Conservation (phyloP, 2,888 invertebrate species). For the Periphyllus acericola region DNA sequence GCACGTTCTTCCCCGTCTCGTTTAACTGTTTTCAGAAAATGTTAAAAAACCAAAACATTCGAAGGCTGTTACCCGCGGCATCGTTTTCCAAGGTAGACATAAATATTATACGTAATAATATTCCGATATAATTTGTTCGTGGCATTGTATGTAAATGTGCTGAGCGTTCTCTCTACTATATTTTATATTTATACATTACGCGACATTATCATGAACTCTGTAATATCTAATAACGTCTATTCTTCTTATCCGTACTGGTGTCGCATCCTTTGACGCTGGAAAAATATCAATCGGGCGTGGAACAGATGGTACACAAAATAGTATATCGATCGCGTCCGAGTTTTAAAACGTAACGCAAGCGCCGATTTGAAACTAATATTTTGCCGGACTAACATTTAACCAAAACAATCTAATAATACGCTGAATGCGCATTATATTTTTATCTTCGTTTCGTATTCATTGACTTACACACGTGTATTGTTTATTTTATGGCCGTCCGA, state of each 20-base stretch:
- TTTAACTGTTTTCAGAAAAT: conserved; percentile 74
- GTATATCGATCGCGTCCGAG: too few relatives aligned
- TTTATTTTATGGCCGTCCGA: too few relatives aligned
- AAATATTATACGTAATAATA: conserved; percentile 59
- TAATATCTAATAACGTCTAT: background rate
- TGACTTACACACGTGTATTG: too few relatives aligned
- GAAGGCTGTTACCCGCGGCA: conserved; percentile 74
- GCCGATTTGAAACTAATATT: too few relatives aligned
- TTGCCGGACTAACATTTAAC: too few relatives aligned
- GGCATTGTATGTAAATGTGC: conserved; percentile 52
- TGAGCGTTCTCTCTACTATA: conserved; percentile 44
- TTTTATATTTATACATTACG: background rate
- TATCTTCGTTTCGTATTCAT: too few relatives aligned
- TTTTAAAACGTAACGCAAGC: too few relatives aligned
- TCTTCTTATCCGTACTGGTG: background rate
- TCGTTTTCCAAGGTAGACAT: conserved; percentile 73
- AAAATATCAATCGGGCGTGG: background rate
- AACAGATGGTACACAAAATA: too few relatives aligned
- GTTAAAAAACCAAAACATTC: conserved; percentile 74
- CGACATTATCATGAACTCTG: too few relatives aligned
- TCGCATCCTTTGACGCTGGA: background rate
- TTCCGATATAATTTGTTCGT: conserved; percentile 46
- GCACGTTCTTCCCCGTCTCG: conserved; percentile 63
- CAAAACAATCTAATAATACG: too few relatives aligned
- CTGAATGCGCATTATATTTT: too few relatives aligned